Evolutionary conservation across 2,113 vertebrate species (phyloP), one percentile per base, ranked within the genome.

Genomic region (Amphilophus citrinellus): DNA sequence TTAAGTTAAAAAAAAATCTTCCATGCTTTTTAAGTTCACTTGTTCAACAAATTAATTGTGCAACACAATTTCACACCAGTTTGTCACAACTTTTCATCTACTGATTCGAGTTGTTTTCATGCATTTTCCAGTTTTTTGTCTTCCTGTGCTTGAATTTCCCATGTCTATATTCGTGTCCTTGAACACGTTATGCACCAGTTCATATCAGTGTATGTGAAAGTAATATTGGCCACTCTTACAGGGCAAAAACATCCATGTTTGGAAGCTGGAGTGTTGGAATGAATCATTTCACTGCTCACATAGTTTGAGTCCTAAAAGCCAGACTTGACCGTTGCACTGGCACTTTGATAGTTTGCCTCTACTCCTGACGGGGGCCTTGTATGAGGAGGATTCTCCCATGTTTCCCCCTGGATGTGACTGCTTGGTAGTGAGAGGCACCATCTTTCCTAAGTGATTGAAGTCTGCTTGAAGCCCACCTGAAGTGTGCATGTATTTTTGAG

Each of bases 371-470:
- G 65, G 42, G 14, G 0, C 39, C 63, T 47, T 47, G 22, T 68
- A 1, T 47, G 65, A 47, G 39, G 22, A 0, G 10, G 3, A 14
- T 47, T 18, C 14, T 5, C 39, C 0, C 17, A 18, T 39, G 24
- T 44, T 24, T 17, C 13, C n/a, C 13, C n/a, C 14, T 4, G 63
- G 39, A 17, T 24, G 63, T 66, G 24, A 66, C 14, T 17, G 63
- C 63, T 44, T 66, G 39, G 63, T 27, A 66, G 4, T 44, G 63
- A 66, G 39, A 44, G 15, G 39, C n/a, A 22, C 15, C 63, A 8
- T 44, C 0, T 44, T 10, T 66, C 39, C n/a, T 66, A 44, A 27
- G 63, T 0, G n/a, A 66, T 66, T 66, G 0, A 44, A 66, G n/a
- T n/a, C 39, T 66, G 24, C 63, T 44, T 66, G 39, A 66, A 20